phyloP scores from a whole-genome alignment of 2,797 vertebrate species.

The Paguma larvata region DNA sequence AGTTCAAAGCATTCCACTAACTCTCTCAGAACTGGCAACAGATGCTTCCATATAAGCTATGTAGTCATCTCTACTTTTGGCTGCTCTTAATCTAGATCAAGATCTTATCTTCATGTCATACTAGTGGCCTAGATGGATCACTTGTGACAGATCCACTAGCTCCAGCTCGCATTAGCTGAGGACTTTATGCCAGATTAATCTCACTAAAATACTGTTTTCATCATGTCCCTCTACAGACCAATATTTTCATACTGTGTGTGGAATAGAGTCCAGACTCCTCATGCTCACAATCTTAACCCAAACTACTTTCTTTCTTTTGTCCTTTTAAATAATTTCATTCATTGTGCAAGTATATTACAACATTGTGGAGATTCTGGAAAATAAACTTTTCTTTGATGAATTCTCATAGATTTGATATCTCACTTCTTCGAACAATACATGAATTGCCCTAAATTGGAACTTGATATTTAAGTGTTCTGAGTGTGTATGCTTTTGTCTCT shows the following conservation, averaged over 20 bases:
- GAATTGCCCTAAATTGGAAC: background rate
- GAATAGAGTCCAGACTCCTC: conserved; percentile 5
- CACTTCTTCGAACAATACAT: background rate
- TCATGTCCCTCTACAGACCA: background rate
- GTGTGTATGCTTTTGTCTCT: background rate
- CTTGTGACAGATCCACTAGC: conserved; percentile 29
- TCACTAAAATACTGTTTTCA: conserved; percentile 23
- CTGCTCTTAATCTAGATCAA: conserved; percentile 47
- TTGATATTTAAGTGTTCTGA: background rate
- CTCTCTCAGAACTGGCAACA: conserved; percentile 4
- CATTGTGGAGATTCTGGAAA: background rate
- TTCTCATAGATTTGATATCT: background rate
- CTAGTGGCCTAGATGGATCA: background rate
- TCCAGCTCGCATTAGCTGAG: background rate
- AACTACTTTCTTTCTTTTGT: background rate
- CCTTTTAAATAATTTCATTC: background rate
- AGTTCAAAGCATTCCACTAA: conserved; percentile 70
- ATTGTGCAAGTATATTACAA: background rate
- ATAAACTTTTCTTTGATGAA: background rate
- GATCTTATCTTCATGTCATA: background rate
- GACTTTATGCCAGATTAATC: conserved; percentile 17
- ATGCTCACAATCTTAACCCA: background rate
- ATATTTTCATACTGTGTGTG: background rate
- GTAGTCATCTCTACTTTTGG: background rate
- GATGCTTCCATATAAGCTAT: background rate